These are phyloP conservation scores for Thera obeliscata DNA, from an alignment of 2,888 invertebrate genomes.

Conservation along the genomic window DNA sequence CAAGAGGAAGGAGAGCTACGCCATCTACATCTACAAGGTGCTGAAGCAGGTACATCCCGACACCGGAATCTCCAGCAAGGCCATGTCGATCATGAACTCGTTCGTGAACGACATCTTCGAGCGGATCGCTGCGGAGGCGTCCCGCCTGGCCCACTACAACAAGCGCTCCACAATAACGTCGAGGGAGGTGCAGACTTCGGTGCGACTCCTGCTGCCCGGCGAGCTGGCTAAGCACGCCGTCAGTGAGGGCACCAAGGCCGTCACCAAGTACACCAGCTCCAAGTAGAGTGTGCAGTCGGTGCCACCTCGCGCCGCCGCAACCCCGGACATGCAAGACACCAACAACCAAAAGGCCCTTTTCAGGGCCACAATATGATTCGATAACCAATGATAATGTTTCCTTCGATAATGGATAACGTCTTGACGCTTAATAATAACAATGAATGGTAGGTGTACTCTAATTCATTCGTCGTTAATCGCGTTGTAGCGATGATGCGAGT, in stretches of 20 bases:
- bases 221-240: background rate
- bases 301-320: too few relatives aligned
- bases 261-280: background rate
- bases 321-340: too few relatives aligned
- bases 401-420: background rate
- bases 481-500: too few relatives aligned
- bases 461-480: too few relatives aligned
- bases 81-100: conserved; percentile 82
- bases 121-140: conserved; percentile 86
- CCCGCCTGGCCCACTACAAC: conserved; percentile 86
- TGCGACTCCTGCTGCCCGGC: background rate
- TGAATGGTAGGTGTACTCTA: too few relatives aligned
- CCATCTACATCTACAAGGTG: conserved; percentile 86
- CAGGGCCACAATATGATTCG: conserved; percentile 9
- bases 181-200: conserved; percentile 35
- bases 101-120: conserved; percentile 28
- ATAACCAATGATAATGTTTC: background rate
- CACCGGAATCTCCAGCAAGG: conserved; percentile 78
- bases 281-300: background rate
- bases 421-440: too few relatives aligned
- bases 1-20: conserved; percentile 76
- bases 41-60: conserved; percentile 88
- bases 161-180: conserved; percentile 87
- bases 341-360: conserved; percentile 14
- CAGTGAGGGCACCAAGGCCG: background rate